phyloP scores from a whole-genome alignment of 2,113 vertebrate species.

The Anser cygnoides region DNA sequence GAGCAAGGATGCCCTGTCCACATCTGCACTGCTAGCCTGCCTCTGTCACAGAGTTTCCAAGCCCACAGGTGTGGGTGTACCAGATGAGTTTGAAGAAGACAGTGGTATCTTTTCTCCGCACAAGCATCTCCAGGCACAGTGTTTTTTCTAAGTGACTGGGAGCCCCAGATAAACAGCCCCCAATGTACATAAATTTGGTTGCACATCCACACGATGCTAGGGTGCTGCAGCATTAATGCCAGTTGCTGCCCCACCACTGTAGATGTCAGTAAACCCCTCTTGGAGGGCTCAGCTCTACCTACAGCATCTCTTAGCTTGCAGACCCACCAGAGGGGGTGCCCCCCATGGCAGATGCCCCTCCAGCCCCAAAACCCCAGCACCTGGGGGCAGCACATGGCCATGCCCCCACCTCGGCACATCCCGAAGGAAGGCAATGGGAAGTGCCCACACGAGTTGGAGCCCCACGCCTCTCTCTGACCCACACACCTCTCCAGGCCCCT shows the following conservation, averaged over 20 bases:
- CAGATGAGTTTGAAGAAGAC: background rate
- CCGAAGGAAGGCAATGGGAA: accelerated
- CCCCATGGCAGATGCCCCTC: accelerated
- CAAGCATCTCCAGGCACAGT: background rate
- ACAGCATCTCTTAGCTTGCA: background rate
- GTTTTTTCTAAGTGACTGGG: background rate
- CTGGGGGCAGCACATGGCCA: accelerated
- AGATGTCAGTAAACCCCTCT: background rate
- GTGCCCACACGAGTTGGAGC: background rate
- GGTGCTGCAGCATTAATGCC: background rate
- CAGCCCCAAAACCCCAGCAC: background rate
- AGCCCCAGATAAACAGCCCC: background rate
- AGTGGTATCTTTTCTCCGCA: accelerated
- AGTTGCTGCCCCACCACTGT: background rate
- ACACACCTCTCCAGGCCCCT: accelerated
- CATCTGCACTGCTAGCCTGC: background rate
- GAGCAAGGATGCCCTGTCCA: background rate
- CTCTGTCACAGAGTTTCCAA: background rate
- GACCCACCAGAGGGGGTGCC: background rate
- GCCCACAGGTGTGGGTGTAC: background rate
- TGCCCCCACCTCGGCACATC: background rate
- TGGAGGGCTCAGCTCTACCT: background rate
- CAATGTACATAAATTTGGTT: background rate
- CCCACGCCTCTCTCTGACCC: accelerated
- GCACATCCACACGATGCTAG: background rate